These are phyloP conservation scores for Podarcis muralis DNA, from an alignment of 2,113 vertebrate genomes.

Conservation along the genomic window DNA sequence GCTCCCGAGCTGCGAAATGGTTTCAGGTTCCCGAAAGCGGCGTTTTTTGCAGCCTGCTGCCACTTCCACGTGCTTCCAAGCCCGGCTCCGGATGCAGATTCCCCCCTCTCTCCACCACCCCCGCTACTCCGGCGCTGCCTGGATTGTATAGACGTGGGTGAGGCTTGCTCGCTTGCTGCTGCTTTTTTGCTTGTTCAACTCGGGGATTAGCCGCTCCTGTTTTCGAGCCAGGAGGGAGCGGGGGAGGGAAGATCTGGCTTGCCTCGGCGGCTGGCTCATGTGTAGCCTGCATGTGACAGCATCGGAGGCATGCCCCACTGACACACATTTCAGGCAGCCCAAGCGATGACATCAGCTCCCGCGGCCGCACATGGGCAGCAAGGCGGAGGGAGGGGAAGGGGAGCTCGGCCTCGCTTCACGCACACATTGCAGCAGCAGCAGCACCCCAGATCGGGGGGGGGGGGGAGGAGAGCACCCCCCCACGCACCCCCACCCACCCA, in stretches of 20 bases:
- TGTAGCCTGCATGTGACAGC: conserved; percentile 40
- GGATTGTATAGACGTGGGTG: neutral
- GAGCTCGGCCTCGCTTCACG: neutral
- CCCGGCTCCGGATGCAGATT: neutral
- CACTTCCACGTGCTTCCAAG: conserved; percentile 15
- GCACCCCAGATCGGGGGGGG: too few species aligned
- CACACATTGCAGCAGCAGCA: neutral
- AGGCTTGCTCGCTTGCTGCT: neutral
- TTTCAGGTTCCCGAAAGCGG: neutral
- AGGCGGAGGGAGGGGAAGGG: neutral
- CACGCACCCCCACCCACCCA: too few species aligned
- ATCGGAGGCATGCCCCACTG: conserved; percentile 38
- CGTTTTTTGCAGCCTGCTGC: neutral
- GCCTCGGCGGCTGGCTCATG: conserved; percentile 24
- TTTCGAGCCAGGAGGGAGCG: neutral
- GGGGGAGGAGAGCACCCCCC: too few species aligned
- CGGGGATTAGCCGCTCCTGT: neutral
- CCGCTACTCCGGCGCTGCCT: neutral
- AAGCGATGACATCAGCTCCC: conserved; percentile 12
- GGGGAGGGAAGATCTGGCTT: conserved; percentile 1
- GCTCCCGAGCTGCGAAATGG: neutral
- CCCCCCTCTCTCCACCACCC: neutral
- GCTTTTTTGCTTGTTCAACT: neutral
- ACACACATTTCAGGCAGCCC: conserved; percentile 37
- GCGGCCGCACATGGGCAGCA: conserved; percentile 16